Evolutionary conservation across 2,888 invertebrate species (phyloP).

Genomic region (Cataglyphis livida): DNA sequence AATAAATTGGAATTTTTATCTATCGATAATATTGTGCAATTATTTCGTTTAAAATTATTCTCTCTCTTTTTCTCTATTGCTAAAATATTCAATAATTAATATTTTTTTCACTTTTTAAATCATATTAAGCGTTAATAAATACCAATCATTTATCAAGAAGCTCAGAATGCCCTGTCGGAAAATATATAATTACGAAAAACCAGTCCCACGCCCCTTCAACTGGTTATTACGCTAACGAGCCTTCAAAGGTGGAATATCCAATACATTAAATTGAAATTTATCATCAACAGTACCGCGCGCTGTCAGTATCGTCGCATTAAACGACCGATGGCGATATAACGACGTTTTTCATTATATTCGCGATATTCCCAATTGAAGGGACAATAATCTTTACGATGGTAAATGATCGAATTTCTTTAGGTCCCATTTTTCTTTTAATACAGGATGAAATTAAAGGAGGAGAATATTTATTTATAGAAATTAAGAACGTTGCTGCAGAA

Average conservation of each 20-base stretch:
- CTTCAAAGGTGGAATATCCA: slow-evolving; percentile 55
- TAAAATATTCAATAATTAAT: slow-evolving; percentile 40
- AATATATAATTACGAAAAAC: slow-evolving; percentile 55
- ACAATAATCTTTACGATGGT: slow-evolving; percentile 14
- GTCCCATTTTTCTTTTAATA: not conserved
- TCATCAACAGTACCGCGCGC: slow-evolving; percentile 62
- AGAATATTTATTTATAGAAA: slow-evolving; percentile 14
- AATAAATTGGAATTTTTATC: not conserved
- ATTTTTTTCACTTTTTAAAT: slow-evolving; percentile 27
- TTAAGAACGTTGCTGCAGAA: not conserved
- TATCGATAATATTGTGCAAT: not conserved
- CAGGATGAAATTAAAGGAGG: not conserved
- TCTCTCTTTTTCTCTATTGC: too few relatives aligned
- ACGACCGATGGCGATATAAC: slow-evolving; percentile 62
- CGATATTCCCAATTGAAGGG: slow-evolving; percentile 49
- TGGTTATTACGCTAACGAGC: slow-evolving; percentile 57
- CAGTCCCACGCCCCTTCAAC: slow-evolving; percentile 36
- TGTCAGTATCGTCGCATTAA: slow-evolving; percentile 64
- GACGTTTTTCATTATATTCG: slow-evolving; percentile 66
- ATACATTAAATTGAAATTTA: slow-evolving; percentile 72
- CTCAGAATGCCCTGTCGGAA: slow-evolving; percentile 29
- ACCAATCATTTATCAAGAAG: slow-evolving; percentile 45
- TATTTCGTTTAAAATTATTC: slow-evolving; percentile 18
- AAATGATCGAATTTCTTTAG: slow-evolving; percentile 16
- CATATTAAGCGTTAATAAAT: slow-evolving; percentile 37